These are phyloP conservation scores for Atta colombica DNA, from an alignment of 1,140 invertebrate genomes.

Conservation along the genomic window DNA sequence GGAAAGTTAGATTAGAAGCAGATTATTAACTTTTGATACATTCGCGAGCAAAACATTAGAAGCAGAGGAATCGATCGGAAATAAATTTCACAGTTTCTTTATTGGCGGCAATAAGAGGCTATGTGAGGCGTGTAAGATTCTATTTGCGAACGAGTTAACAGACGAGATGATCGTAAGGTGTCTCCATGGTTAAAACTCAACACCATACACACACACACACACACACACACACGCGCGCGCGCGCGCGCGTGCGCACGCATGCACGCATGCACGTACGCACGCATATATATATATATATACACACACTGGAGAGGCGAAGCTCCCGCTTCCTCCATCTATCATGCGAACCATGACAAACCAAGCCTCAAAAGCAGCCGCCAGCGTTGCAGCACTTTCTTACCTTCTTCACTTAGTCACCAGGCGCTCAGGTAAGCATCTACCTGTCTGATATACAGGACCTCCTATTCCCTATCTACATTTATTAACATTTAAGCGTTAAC, in stretches of 20 bases:
- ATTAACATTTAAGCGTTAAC: conserved; percentile 86
- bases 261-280: no score
- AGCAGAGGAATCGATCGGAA: conserved; percentile 12
- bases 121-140: conserved; percentile 65
- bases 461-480: conserved; percentile 82
- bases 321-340: conserved; percentile 84
- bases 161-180: conserved; percentile 75
- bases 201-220: conserved; percentile 39
- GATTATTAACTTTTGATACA: neutral
- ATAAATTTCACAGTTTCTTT: conserved; percentile 41
- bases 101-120: conserved; percentile 39
- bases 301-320: conserved; percentile 52
- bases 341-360: conserved; percentile 86
- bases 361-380: conserved; percentile 84
- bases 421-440: conserved; percentile 78
- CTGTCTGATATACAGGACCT: conserved; percentile 78
- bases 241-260: no score
- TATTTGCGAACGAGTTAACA: conserved; percentile 73
- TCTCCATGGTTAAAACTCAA: conserved; percentile 61
- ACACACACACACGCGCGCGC: neutral
- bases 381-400: conserved; percentile 73
- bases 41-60: neutral
- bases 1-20: neutral
- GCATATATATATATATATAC: conserved; percentile 13
- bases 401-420: conserved; percentile 73